Evolutionary conservation across 2,888 invertebrate genomes (phyloP).

Genomic region (Acrobasis repandana): DNA sequence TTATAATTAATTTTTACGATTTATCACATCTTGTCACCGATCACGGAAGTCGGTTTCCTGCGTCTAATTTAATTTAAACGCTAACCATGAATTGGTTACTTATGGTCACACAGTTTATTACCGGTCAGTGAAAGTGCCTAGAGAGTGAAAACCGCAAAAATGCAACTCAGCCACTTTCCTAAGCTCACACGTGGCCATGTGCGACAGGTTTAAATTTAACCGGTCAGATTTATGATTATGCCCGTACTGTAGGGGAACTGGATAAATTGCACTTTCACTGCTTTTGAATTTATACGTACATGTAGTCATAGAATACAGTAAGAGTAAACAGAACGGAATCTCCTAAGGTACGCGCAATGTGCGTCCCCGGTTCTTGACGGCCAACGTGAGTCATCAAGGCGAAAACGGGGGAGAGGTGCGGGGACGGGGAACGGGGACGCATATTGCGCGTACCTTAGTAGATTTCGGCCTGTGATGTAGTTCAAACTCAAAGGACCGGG

Average conservation of each 20-base stretch:
- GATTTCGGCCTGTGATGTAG: too few species aligned
- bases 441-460: too few species aligned
- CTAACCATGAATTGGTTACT: conserved; percentile 11
- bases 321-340: too few species aligned
- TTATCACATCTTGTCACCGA: neutral
- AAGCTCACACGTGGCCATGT: conserved; percentile 46
- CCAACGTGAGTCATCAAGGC: too few species aligned
- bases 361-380: too few species aligned
- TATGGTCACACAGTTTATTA: conserved; percentile 13
- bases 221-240: conserved; percentile 11
- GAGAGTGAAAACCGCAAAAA: conserved; percentile 67
- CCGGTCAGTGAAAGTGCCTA: conserved; percentile 57
- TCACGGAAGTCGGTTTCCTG: conserved; percentile 2
- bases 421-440: too few species aligned
- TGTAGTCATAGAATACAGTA: too few species aligned
- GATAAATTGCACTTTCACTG: conserved; percentile 27
- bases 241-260: conserved; percentile 28
- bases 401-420: too few species aligned
- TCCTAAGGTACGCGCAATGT: too few species aligned
- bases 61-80: conserved; percentile 20
- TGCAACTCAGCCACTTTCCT: conserved; percentile 66
- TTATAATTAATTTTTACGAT: too few species aligned
- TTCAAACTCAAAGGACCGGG: neutral
- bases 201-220: conserved; percentile 52
- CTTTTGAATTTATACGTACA: neutral